Conservation (phyloP, 1,140 invertebrate genomes). For the Augochlora pura region DNA sequence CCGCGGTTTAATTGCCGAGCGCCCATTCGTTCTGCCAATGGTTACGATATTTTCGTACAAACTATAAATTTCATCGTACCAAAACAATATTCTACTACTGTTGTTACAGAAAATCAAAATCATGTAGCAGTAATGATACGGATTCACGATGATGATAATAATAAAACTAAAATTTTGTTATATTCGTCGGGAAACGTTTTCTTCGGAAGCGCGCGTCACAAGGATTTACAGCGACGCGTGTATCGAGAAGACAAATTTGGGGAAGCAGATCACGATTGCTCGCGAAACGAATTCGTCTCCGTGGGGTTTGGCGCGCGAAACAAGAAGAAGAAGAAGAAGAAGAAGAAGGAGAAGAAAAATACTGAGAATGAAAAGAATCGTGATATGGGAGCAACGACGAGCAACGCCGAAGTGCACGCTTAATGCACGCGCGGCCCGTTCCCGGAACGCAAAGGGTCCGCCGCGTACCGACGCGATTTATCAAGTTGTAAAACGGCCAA, state of each 20-base stretch:
- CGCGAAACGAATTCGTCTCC: constrained; percentile 2
- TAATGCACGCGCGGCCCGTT: constrained; percentile 50
- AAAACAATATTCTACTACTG: no score
- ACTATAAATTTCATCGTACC: no score
- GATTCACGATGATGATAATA: no score
- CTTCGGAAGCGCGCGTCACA: no score
- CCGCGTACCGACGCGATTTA: constrained; percentile 59
- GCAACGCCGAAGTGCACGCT: constrained; percentile 38
- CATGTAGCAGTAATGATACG: no score
- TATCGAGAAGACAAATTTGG: neutral
- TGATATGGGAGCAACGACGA: constrained; percentile 39
- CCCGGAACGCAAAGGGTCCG: constrained; percentile 34
- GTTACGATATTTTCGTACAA: no score
- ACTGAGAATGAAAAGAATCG: neutral
- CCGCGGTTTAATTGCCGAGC: constrained; percentile 10
- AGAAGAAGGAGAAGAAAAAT: neutral
- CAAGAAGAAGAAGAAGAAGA: neutral
- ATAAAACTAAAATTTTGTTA: no score
- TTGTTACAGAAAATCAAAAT: no score
- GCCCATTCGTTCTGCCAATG: no score
- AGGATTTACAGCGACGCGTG: no score
- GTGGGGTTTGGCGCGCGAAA: neutral
- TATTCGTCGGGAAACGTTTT: no score
- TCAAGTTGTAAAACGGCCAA: constrained; percentile 61
- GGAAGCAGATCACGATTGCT: neutral